Evolutionary conservation across 2,888 invertebrate genomes (phyloP), one percentile per base, ranked within the genome.

Genomic region (Chrysodeixis includens): DNA sequence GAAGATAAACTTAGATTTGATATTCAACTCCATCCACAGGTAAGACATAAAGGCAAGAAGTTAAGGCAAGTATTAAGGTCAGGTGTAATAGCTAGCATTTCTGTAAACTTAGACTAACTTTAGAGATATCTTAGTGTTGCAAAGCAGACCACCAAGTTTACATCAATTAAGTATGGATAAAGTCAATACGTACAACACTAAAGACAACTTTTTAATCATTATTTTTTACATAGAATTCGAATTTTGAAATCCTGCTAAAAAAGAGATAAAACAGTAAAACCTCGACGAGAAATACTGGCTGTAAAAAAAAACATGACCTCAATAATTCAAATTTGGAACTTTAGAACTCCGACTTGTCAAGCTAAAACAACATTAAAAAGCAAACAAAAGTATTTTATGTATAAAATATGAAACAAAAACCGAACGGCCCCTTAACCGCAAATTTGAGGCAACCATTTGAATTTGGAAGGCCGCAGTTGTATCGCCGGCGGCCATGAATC

Each of bases 1-100:
- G 55, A 14, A 56, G 55, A 56, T 56, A 40, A 12, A 56, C 14
- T 40, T 40, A 7, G 55, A 56, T 40, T 40, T 56, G 14, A 40
- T 56, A 22, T 40, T 40, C n/a, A 40, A 22, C 40, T 40, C 35
- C n/a, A 20, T 20, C 35, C 35, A 40, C 22, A 56, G 20, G 14
- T 14, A 7, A 56, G 40, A 56, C 22, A 22, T 14, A 22, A 35
- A 22, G 18, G 20, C 20, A 16, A 7, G 12, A 12, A 30, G 4
- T 49, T 49, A 49, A 20, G 46, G 18, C 18, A 16, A 16, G 46
- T 49, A 49, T 49, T 49, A 18, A 18, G 20, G 46, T 20, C 46
- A 49, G 0, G 46, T 49, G 46, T 20, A 8, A n/a, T n/a, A 40
- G 4, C n/a, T 7, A n/a, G n/a, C n/a, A 40, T 40, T 40, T 40